phyloP scores from a whole-genome alignment of 2,113 vertebrate species.

The Halcyon senegalensis region DNA sequence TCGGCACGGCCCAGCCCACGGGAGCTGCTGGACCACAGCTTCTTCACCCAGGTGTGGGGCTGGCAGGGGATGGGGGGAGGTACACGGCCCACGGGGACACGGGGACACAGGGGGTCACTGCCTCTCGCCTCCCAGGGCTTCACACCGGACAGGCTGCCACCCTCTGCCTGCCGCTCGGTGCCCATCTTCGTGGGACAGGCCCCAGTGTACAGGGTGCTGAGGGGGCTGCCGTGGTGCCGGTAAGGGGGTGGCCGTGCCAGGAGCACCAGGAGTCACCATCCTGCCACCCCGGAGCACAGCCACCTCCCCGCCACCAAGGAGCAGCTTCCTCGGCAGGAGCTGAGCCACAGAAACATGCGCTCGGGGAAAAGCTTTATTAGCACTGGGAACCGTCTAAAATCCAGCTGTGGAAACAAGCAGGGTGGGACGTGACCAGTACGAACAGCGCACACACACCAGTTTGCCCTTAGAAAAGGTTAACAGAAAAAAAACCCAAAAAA shows the following conservation, averaged over 20 bases:
- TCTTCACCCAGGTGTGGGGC: constrained; percentile 68
- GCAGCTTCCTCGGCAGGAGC: not conserved
- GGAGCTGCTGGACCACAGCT: constrained; percentile 42
- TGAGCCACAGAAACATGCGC: fast-evolving
- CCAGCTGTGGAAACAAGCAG: constrained; percentile 2
- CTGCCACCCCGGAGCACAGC: not conserved
- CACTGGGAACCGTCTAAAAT: constrained; percentile 9
- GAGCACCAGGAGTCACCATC: not conserved
- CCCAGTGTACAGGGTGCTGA: not conserved
- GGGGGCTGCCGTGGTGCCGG: constrained; percentile 35
- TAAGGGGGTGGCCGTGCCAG: not conserved
- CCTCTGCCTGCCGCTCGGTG: constrained; percentile 30
- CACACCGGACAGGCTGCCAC: constrained; percentile 46
- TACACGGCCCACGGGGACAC: fast-evolving
- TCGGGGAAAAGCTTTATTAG: constrained; percentile 47
- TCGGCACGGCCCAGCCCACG: constrained; percentile 39
- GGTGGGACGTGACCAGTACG: not conserved
- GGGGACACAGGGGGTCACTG: fast-evolving
- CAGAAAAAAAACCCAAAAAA: not conserved
- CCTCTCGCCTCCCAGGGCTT: constrained; percentile 49
- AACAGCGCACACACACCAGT: not conserved
- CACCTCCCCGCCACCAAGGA: fast-evolving
- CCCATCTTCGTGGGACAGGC: constrained; percentile 28
- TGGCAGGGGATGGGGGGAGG: fast-evolving
- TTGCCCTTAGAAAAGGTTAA: not conserved